These are phyloP conservation scores for Sogatella furcifera DNA, from an alignment of 1,140 invertebrate genomes.

Conservation along the genomic window DNA sequence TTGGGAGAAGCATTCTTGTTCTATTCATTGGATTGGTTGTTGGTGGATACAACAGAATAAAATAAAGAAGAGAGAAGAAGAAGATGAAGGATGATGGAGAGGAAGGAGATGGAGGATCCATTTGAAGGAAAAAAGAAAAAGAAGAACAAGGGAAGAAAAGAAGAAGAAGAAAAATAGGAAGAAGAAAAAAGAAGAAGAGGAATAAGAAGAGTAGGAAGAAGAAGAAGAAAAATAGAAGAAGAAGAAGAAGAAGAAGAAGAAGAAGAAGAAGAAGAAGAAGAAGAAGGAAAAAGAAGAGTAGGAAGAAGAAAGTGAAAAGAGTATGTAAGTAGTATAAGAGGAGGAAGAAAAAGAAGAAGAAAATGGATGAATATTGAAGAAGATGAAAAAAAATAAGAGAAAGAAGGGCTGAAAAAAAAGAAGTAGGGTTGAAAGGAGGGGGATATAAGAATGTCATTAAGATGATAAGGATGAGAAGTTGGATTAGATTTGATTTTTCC, in stretches of 20 bases:
- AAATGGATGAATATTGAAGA: not conserved
- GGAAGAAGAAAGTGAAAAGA: not conserved
- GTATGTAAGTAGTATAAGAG: not conserved
- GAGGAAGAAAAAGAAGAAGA: not conserved
- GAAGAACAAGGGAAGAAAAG: not conserved
- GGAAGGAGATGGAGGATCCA: not conserved
- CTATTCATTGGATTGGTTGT: too few species aligned
- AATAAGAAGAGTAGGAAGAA: not conserved
- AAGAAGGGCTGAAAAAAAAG: too few species aligned
- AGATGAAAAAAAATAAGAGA: too few species aligned
- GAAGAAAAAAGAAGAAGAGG: not conserved
- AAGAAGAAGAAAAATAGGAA: not conserved
- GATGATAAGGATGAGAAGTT: too few species aligned
- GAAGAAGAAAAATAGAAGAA: not conserved
- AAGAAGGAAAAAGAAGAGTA: not conserved
- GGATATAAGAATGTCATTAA: too few species aligned
- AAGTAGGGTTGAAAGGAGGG: too few species aligned
- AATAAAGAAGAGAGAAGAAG: not conserved
- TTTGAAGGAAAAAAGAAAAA: too few species aligned
- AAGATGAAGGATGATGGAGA: not conserved
- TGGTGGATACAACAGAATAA: not conserved
- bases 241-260: slow-evolving; percentile 1
- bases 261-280: not conserved
- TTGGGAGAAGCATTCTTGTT: too few species aligned
- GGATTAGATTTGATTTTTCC: too few species aligned